Conservation (phyloP, 2,113 vertebrate species). For the Cyprinodon variegatus region DNA sequence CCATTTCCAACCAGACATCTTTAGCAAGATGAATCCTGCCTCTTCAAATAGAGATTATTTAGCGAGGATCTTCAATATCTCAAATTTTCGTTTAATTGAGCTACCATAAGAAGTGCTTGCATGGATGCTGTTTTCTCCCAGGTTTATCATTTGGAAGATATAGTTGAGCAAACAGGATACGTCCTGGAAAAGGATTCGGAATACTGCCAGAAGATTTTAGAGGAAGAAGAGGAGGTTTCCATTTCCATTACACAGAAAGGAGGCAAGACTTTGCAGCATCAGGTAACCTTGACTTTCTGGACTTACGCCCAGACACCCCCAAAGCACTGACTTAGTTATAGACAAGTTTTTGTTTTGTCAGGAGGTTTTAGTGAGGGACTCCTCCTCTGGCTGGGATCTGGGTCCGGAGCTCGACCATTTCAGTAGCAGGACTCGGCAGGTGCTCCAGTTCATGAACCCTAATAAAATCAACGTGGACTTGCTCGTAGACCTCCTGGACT, state of each 20-base stretch:
- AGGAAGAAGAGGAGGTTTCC: slow-evolving; percentile 93
- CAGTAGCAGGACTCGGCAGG: slow-evolving; percentile 88
- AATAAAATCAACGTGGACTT: slow-evolving; percentile 97
- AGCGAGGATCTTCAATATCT: background rate
- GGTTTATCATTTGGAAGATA: slow-evolving; percentile 94
- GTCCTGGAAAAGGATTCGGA: slow-evolving; percentile 93
- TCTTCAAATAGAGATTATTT: background rate
- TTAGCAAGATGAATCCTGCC: background rate
- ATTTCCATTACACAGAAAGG: slow-evolving; percentile 87
- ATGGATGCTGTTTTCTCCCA: slow-evolving; percentile 49
- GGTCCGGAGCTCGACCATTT: slow-evolving; percentile 86
- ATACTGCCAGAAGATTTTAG: slow-evolving; percentile 93
- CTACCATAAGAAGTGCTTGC: background rate
- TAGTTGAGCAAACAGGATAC: slow-evolving; percentile 95
- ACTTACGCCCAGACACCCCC: background rate
- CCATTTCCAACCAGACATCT: no score
- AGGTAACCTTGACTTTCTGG: slow-evolving; percentile 46
- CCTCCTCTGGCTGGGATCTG: slow-evolving; percentile 77
- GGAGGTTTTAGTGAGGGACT: slow-evolving; percentile 84
- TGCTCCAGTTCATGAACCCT: slow-evolving; percentile 92
- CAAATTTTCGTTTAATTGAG: background rate
- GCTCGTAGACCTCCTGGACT: slow-evolving; percentile 87
- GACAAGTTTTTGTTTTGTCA: slow-evolving; percentile 49
- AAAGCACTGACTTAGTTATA: background rate
- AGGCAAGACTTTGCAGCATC: slow-evolving; percentile 83